Percentiles rank a stretch among this genome's conserved stretches.
These are phyloP conservation scores for Meloidogyne hapla DNA, from an alignment of 1,140 invertebrate species.

Conservation along the genomic window DNA sequence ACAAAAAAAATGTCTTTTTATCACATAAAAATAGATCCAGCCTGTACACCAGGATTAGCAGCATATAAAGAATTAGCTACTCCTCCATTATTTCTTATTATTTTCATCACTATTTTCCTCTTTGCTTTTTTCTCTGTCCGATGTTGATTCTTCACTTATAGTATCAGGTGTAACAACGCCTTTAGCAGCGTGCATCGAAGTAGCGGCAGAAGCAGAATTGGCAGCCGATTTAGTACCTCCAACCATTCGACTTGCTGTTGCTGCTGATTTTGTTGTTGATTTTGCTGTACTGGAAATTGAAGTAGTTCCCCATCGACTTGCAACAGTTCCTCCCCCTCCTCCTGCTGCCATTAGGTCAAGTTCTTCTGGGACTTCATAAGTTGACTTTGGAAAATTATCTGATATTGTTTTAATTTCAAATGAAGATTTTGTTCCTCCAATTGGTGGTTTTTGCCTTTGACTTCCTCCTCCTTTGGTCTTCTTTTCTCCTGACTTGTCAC, in stretches of 20 bases:
- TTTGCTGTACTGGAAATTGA: neutral
- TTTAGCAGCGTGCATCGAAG: neutral
- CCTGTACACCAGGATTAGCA: too few relatives aligned
- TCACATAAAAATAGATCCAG: too few relatives aligned
- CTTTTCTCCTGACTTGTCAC: neutral
- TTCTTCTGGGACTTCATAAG: neutral
- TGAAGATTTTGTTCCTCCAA: neutral
- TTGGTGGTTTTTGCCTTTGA: too few relatives aligned
- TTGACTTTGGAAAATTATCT: neutral
- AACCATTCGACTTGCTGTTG: neutral
- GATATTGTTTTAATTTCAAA: neutral
- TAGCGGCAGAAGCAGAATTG: neutral
- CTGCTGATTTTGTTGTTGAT: neutral
- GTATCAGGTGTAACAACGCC: neutral
- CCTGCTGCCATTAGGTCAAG: neutral
- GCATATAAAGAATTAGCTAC: too few relatives aligned
- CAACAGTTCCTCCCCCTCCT: neutral
- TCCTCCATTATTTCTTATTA: too few relatives aligned
- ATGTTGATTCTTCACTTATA: constrained; percentile 6
- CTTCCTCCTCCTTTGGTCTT: neutral
- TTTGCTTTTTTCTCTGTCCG: neutral
- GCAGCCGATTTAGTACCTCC: neutral
- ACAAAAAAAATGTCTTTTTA: too few relatives aligned
- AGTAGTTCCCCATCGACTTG: neutral
- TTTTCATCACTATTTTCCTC: neutral